Percentiles rank a stretch among this genome's conserved stretches.
phyloP scores from a whole-genome alignment of 2,113 vertebrate genomes.

The Chrysemys picta region DNA sequence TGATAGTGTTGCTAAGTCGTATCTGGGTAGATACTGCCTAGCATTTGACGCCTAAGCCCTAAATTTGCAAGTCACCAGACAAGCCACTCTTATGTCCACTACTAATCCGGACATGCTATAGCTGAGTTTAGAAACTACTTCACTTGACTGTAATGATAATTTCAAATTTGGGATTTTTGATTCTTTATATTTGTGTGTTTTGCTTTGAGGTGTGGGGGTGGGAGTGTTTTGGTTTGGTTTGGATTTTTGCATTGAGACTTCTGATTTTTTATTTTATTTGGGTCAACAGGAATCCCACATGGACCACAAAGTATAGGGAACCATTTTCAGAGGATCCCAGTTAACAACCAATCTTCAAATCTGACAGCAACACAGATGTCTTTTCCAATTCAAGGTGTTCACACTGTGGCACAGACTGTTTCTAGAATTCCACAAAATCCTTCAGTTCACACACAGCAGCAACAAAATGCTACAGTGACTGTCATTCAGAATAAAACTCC shows the following conservation, averaged over 20 bases:
- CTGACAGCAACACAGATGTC: constrained; percentile 87
- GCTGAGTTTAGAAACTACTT: not conserved
- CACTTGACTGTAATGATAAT: not conserved
- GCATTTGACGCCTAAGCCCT: not conserved
- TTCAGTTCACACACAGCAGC: constrained; percentile 82
- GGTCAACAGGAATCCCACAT: constrained; percentile 82
- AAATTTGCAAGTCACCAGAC: not conserved
- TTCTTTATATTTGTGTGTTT: not conserved
- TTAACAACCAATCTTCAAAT: constrained; percentile 83
- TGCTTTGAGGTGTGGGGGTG: not conserved
- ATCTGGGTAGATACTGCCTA: not conserved
- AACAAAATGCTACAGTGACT: constrained; percentile 84
- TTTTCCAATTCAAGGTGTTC: constrained; percentile 88
- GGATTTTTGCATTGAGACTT: constrained; percentile 50
- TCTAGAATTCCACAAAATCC: constrained; percentile 82
- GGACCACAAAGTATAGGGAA: constrained; percentile 85
- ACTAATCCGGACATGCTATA: not conserved
- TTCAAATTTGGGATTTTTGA: not conserved
- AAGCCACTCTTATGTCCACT: not conserved
- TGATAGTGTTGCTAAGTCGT: not conserved
- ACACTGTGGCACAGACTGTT: constrained; percentile 85
- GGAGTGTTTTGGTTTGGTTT: not conserved
- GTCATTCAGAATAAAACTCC: constrained; percentile 87
- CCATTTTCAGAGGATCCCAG: constrained; percentile 85
- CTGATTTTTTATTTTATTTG: constrained; percentile 43